Conservation (phyloP, 2,113 vertebrate species). For the Prunella fulvescens region DNA sequence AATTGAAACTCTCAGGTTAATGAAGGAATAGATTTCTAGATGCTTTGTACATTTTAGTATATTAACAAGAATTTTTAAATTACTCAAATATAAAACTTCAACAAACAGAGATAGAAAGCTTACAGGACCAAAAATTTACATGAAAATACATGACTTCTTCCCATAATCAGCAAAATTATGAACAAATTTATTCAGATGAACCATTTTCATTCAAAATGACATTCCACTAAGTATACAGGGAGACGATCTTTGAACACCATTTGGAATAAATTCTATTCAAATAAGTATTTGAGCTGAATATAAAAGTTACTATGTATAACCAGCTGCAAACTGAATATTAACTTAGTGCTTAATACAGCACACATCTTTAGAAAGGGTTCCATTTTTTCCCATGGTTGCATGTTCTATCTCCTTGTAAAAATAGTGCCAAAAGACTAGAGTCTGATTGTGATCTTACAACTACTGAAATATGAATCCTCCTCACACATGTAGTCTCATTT, state of each 20-base stretch:
- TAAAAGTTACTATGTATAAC: constrained; percentile 30
- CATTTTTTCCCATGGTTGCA: neutral
- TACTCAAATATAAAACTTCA: constrained; percentile 18
- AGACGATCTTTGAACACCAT: constrained; percentile 33
- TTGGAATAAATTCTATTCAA: constrained; percentile 51
- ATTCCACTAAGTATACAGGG: constrained; percentile 33
- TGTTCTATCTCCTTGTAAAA: neutral
- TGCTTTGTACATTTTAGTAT: constrained; percentile 1
- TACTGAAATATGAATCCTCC: neutral
- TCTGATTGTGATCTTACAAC: neutral
- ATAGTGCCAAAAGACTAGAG: neutral
- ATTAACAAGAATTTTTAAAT: constrained; percentile 22
- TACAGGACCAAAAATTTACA: constrained; percentile 30
- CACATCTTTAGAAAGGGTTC: neutral
- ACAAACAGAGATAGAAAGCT: neutral
- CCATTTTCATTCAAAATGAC: constrained; percentile 49
- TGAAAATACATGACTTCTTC: constrained; percentile 41
- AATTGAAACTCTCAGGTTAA: neutral
- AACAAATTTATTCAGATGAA: constrained; percentile 59
- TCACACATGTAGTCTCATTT: neutral
- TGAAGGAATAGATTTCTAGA: neutral
- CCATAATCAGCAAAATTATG: constrained; percentile 46
- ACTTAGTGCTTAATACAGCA: constrained; percentile 15
- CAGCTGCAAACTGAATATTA: constrained; percentile 51
- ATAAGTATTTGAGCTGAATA: constrained; percentile 45